Conservation (phyloP, 2,113 vertebrate species). For the Zapornia atra region DNA sequence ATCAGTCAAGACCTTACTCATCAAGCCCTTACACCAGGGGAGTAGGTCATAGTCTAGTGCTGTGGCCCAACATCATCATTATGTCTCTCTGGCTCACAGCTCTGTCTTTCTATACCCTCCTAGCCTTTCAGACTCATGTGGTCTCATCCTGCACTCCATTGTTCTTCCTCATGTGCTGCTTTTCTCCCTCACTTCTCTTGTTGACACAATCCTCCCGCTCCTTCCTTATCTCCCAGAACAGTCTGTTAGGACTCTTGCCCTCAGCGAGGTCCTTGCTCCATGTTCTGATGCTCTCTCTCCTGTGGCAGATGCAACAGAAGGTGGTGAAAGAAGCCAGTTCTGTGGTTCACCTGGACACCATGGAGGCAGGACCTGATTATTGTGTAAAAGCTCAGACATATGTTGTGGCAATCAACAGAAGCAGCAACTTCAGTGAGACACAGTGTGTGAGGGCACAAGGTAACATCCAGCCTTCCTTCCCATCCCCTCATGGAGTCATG, state of each 20-base stretch:
- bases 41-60: background rate
- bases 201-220: background rate
- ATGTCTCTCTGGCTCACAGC: background rate
- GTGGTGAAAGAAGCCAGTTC: background rate
- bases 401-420: constrained; percentile 53
- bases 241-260: background rate
- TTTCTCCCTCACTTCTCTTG: background rate
- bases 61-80: background rate
- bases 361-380: constrained; percentile 63
- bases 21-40: background rate
- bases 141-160: background rate
- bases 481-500: background rate
- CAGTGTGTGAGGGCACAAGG: constrained; percentile 69
- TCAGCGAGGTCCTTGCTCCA: background rate
- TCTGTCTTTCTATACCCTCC: background rate
- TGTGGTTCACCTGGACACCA: constrained; percentile 47
- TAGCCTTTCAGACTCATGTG: background rate
- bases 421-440: constrained; percentile 68
- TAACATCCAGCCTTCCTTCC: background rate
- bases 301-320: constrained; percentile 57
- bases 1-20: background rate
- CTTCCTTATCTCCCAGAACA: background rate
- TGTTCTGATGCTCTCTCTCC: background rate
- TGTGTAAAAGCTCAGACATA: constrained; percentile 71
- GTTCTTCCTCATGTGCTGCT: background rate